These are phyloP conservation scores for Salarias fasciatus DNA, from an alignment of 2,797 vertebrate genomes.

Conservation along the genomic window DNA sequence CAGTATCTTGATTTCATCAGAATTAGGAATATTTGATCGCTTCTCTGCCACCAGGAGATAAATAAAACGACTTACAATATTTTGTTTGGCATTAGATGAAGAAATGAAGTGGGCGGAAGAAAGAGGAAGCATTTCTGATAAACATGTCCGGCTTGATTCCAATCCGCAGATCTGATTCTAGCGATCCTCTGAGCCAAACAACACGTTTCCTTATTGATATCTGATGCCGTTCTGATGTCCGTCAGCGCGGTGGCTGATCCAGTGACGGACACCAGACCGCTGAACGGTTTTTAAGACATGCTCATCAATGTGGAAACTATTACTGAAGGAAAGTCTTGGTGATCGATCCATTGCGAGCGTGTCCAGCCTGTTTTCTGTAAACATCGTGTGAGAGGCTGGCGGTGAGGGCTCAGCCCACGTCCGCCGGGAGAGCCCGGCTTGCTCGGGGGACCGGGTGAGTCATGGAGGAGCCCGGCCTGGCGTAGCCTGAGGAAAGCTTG, in stretches of 20 bases:
- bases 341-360: no score
- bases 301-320: no score
- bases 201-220: slow-evolving; percentile 2
- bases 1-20: no score
- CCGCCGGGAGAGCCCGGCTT: slow-evolving; percentile 41
- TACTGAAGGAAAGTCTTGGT: no score
- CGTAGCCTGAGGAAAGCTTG: slow-evolving; percentile 46
- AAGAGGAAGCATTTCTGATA: background rate
- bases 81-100: slow-evolving; percentile 14
- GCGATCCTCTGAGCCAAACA: slow-evolving; percentile 13
- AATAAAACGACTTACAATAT: background rate
- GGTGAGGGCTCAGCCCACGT: slow-evolving; percentile 15
- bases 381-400: no score
- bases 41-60: background rate
- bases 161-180: slow-evolving; percentile 4
- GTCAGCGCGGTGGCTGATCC: no score
- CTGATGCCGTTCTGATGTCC: no score
- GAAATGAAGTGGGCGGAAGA: background rate
- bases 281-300: no score
- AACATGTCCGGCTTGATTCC: slow-evolving; percentile 11
- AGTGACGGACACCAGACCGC: no score
- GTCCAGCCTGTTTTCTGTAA: slow-evolving; percentile 35
- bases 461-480: slow-evolving; percentile 47
- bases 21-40: no score
- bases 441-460: slow-evolving; percentile 60